These are phyloP conservation scores for Vanacampus margaritifer DNA, from an alignment of 2,113 vertebrate species.

Conservation along the genomic window DNA sequence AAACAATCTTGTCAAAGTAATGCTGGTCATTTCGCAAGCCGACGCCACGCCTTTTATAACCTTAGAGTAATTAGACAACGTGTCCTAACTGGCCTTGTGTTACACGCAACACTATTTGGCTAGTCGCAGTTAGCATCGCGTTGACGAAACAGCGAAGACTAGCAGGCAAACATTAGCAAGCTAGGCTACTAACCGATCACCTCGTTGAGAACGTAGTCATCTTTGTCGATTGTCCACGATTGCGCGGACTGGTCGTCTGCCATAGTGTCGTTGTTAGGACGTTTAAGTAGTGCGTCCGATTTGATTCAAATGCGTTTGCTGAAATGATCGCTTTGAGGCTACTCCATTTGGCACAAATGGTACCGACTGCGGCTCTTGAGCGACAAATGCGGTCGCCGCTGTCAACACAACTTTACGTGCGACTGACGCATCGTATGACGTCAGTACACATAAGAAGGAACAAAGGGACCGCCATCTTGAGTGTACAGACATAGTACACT, in stretches of 20 bases:
- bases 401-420: conserved; percentile 68
- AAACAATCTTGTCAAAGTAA: conserved; percentile 5
- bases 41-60: conserved; percentile 1
- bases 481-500: conserved; percentile 13
- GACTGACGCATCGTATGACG: conserved; percentile 45
- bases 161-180: conserved; percentile 54
- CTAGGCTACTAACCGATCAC: conserved; percentile 87
- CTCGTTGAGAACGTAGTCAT: conserved; percentile 93
- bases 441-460: conserved; percentile 1
- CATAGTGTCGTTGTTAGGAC: conserved; percentile 71
- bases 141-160: conserved; percentile 28
- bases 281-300: conserved; percentile 18
- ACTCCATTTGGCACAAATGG: conserved; percentile 57
- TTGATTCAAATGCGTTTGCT: conserved; percentile 16
- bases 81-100: conserved; percentile 19
- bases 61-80: not conserved
- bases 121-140: conserved; percentile 31
- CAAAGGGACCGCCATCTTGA: conserved; percentile 55
- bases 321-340: conserved; percentile 25
- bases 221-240: conserved; percentile 89
- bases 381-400: conserved; percentile 58
- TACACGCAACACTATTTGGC: conserved; percentile 27
- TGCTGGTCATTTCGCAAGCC: not conserved
- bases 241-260: conserved; percentile 85
- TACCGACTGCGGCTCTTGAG: conserved; percentile 45